Evolutionary conservation across 1,140 invertebrate genomes (phyloP), one percentile per base, ranked within the genome.

Genomic region (Dinoponera quadriceps): DNA sequence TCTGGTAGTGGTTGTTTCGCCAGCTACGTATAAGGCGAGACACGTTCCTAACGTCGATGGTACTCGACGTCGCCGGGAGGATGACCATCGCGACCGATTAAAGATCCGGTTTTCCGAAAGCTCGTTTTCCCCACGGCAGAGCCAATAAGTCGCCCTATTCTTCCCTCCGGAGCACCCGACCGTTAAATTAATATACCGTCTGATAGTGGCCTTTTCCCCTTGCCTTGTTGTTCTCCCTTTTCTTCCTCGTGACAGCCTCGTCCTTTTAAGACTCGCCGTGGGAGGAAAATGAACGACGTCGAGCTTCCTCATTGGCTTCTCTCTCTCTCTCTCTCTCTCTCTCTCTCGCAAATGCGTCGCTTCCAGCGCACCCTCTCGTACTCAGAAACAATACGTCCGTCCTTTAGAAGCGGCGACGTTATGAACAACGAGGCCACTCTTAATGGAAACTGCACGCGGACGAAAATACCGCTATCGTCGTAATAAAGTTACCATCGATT

Each of bases 171-270:
- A 57, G 25, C 13, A 44, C 1, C 51, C 51, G 55, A 44, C 65
- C 65, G 65, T 80, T 71, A 80, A 80, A 80, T 80, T 80, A 71
- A 77, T 77, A 77, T 27, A 77, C 63, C 60, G 27, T 63, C 49
- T 66, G 74, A 77, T 77, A 33, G 63, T 22, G 33, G 27, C 27
- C 60, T 27, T 54, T 66, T 54, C 16, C 20, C 29, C 29, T 14
- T 66, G 16, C 60, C 54, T 54, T n/a, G 25, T 22, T 22, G 33
- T 18, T 57, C 33, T 69, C 27, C 51, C 25, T 38, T 74, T 51
- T 75, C 73, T 29, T 33, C 14, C 1, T 63, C 44, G 14, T 57
- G 33, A 29, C 51, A 69, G 14, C 5, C 14, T 44, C 29, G 62
- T 77, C 20, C 33, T 80, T 57, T 59, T 71, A 59, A 80, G 33